phyloP scores from a whole-genome alignment of 2,888 invertebrate genomes.

The Thymelicus acteon region DNA sequence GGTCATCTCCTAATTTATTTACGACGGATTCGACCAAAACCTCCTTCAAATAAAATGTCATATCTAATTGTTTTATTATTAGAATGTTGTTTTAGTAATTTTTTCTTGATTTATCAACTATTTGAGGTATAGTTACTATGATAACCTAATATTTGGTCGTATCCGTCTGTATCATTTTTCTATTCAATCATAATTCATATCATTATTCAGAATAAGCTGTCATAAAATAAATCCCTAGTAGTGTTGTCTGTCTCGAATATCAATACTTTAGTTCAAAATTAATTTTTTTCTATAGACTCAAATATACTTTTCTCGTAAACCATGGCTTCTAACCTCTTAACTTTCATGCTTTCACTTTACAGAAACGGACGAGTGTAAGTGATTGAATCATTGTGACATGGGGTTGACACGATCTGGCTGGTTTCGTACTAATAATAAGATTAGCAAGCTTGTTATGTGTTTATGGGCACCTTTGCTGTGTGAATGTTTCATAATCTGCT shows the following conservation, averaged over 20 bases:
- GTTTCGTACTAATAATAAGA: slow-evolving; percentile 67
- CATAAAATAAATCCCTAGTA: background rate
- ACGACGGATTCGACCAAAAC: too few species aligned
- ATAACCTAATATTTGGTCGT: too few species aligned
- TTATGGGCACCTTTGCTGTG: slow-evolving; percentile 20
- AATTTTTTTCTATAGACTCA: background rate
- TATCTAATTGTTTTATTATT: too few species aligned
- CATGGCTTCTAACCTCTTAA: slow-evolving; percentile 73
- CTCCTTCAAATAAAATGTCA: too few species aligned
- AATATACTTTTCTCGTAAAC: slow-evolving; percentile 34
- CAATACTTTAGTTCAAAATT: background rate
- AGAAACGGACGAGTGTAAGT: slow-evolving; percentile 84
- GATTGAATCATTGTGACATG: slow-evolving; percentile 67
- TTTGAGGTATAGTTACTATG: too few species aligned
- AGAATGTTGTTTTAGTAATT: too few species aligned
- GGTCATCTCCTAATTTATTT: background rate
- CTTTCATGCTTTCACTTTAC: slow-evolving; percentile 82
- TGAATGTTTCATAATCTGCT: background rate
- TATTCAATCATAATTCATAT: background rate
- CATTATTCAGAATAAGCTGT: background rate
- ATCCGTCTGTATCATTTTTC: background rate
- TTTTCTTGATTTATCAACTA: too few species aligned
- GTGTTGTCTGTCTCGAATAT: background rate
- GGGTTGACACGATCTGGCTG: slow-evolving; percentile 62
- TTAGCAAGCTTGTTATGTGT: slow-evolving; percentile 51